Base-by-base conservation (phyloP, 2,113 vertebrate species). In the Chaenocephalus aceratus region DNA sequence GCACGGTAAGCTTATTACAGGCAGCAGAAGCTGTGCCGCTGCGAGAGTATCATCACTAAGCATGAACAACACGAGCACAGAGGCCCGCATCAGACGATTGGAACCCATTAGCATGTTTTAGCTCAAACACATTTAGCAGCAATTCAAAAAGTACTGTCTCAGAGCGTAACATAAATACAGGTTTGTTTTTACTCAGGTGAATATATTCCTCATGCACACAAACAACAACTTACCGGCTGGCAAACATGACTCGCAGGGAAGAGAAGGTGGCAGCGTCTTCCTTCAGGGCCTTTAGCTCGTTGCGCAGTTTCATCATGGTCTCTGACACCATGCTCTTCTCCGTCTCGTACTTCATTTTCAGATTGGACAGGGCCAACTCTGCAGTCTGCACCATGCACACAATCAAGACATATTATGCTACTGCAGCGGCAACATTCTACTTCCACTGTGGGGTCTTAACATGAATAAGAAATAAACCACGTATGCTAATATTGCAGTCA, bases 241-340 rank as follows among this genome's bases (percentile, higher is more conserved):
- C 95, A 73, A 97, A 97, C 94, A 96, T 95, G 82, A 96, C 95
- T 18, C 96, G 84, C 16, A 96, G 91, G 0, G 96, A 96, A 10
- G 96, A 97, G 88, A 97, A 97, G 9, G 96, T 97, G 61, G 96
- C 96, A 0, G 96, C 95, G 6, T 97, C 96, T 82, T 96, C 96
- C 87, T 96, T 97, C 72, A 97, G 86, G 14, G 94, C 94, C 76
- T 96, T 96, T 6, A 97, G 94, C 87, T 96, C 96, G 2, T 96
- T 96, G 54, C 96, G 89, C 62, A 97, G 92, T 81, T 96, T 96
- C 91, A 91, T 82, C 96, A 97, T 96, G 10, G 95, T 96, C 81
- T 96, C 96, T 0, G 96, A 94, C 86, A 96, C 94, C 88, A 96
- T 88, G 69, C 92, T 87, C 90, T 96, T 96, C 92, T 97, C 96